Percentiles rank a stretch among this genome's conserved stretches.
Conservation (phyloP, 1,140 invertebrate genomes). For the Panonychus citri region DNA sequence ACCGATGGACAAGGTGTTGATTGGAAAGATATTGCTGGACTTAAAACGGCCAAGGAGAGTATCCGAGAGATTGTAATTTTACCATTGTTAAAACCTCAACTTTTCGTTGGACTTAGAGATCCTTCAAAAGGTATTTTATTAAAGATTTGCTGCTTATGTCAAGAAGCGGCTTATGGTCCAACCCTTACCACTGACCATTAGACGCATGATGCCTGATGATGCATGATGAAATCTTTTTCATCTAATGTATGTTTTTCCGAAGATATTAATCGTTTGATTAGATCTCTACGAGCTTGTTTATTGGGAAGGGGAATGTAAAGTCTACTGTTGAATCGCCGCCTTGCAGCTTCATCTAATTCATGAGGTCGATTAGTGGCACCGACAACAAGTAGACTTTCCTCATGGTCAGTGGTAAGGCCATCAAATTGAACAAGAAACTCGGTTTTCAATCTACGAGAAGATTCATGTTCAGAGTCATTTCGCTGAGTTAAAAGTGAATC, state of each 20-base stretch:
- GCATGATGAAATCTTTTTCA: constrained; percentile 40
- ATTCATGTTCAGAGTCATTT: constrained; percentile 78
- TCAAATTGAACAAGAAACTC: constrained; percentile 95
- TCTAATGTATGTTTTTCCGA: constrained; percentile 44
- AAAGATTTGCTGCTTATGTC: no score
- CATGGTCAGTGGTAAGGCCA: constrained; percentile 52
- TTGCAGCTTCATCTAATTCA: constrained; percentile 76
- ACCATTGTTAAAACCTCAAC: constrained; percentile 59
- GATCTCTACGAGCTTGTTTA: constrained; percentile 41
- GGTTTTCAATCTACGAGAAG: constrained; percentile 79
- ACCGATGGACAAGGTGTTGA: constrained; percentile 42
- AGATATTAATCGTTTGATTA: constrained; percentile 46
- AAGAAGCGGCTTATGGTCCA: no score
- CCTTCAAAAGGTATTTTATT: constrained; percentile 82
- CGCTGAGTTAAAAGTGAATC: constrained; percentile 79
- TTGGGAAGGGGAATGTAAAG: constrained; percentile 83
- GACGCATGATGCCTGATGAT: no score
- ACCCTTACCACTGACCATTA: no score
- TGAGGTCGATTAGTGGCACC: constrained; percentile 80
- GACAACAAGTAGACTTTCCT: constrained; percentile 80
- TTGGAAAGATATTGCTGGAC: constrained; percentile 79
- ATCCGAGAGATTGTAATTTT: constrained; percentile 91
- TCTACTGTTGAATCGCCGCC: constrained; percentile 68
- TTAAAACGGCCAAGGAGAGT: constrained; percentile 54
- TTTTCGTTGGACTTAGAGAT: constrained; percentile 65